Evolutionary conservation across 2,888 invertebrate species (phyloP).

Genomic region (Dasypogon diadema): DNA sequence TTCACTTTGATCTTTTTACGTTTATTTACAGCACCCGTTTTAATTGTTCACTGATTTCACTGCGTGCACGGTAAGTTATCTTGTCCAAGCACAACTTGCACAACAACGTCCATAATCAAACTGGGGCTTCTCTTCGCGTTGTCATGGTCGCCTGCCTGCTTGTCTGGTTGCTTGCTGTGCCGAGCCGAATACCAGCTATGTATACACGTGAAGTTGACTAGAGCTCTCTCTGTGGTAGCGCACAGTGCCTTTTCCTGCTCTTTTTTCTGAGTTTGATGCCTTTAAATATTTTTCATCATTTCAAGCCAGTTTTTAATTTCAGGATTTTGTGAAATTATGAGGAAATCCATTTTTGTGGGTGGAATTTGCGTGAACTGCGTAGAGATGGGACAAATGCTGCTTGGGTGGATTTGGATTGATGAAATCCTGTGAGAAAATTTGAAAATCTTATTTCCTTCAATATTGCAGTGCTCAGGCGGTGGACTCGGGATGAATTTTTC

Average conservation of each 20-base stretch:
- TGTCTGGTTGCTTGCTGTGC: slow-evolving; percentile 31
- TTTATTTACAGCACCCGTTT: not conserved
- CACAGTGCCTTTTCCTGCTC: slow-evolving; percentile 39
- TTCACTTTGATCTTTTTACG: not conserved
- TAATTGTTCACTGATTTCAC: not conserved
- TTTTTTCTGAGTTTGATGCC: not conserved
- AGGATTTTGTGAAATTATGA: not conserved
- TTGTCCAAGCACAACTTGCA: too few species aligned
- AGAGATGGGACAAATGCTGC: too few species aligned
- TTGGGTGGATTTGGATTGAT: too few species aligned
- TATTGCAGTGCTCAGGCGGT: too few species aligned
- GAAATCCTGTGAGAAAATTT: too few species aligned
- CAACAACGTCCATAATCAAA: slow-evolving; percentile 27
- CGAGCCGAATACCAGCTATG: slow-evolving; percentile 22
- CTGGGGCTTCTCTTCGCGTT: slow-evolving; percentile 44
- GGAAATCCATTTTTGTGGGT: too few species aligned
- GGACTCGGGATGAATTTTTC: too few species aligned
- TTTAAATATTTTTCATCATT: not conserved
- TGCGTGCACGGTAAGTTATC: slow-evolving; percentile 1
- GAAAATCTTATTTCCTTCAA: too few species aligned
- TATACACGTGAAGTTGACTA: slow-evolving; percentile 47
- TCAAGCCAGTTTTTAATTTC: not conserved
- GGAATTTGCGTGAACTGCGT: too few species aligned
- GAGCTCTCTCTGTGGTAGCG: slow-evolving; percentile 46
- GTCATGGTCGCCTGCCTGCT: slow-evolving; percentile 51